These are phyloP conservation scores for Drosophila fulvimacula DNA, from an alignment of 2,888 invertebrate genomes.

Conservation along the genomic window DNA sequence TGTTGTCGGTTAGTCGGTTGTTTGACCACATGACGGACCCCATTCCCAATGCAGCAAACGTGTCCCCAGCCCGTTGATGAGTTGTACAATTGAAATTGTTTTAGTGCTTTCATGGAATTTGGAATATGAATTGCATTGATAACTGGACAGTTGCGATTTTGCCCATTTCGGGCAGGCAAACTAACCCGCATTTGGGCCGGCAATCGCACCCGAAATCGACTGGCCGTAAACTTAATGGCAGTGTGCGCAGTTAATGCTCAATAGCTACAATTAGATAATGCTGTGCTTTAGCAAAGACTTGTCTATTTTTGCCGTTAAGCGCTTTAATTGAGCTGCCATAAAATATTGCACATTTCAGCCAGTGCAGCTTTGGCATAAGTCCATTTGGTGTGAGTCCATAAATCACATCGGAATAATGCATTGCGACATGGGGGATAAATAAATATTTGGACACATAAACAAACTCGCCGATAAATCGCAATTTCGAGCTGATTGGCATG, in stretches of 20 bases:
- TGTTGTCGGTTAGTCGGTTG: slow-evolving; percentile 56
- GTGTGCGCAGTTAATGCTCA: neutral
- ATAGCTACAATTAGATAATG: slow-evolving; percentile 6
- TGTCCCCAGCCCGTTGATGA: slow-evolving; percentile 30
- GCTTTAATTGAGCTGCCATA: slow-evolving; percentile 1
- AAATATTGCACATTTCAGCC: neutral
- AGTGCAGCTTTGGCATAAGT: neutral
- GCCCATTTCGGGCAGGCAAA: neutral
- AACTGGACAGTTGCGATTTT: slow-evolving; percentile 11
- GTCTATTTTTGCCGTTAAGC: neutral
- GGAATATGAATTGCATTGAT: slow-evolving; percentile 35
- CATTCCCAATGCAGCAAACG: slow-evolving; percentile 36
- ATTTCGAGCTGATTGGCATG: slow-evolving; percentile 63
- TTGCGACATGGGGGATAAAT: slow-evolving; percentile 9
- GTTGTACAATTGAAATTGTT: slow-evolving; percentile 52
- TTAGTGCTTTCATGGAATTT: slow-evolving; percentile 44
- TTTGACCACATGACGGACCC: slow-evolving; percentile 77
- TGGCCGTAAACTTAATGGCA: neutral
- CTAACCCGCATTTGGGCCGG: neutral
- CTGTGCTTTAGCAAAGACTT: neutral
- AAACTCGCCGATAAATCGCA: slow-evolving; percentile 50
- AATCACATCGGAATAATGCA: slow-evolving; percentile 6
- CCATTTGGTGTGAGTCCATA: slow-evolving; percentile 5
- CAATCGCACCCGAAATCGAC: neutral
- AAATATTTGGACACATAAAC: slow-evolving; percentile 20